A percentile compares a stretch with the other conserved stretches of the same genome.
phyloP scores from a whole-genome alignment of 2,113 vertebrate species.

The Thunnus thynnus region DNA sequence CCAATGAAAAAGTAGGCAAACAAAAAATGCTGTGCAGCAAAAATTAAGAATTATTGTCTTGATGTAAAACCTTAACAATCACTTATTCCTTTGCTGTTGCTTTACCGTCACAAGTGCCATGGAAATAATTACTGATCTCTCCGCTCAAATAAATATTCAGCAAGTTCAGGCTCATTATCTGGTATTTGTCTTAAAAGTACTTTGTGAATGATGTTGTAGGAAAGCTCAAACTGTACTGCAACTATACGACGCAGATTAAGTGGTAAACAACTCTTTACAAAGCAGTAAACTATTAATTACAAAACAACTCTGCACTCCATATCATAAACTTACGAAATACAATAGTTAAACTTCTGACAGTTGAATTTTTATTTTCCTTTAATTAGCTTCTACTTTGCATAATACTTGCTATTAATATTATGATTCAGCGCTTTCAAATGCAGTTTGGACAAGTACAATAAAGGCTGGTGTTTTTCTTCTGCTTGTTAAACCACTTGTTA shows the following conservation, averaged over 20 bases:
- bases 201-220: background rate
- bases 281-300: conserved; percentile 2
- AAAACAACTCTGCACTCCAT: background rate
- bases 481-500: conserved; percentile 49
- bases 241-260: conserved; percentile 1
- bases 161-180: conserved; percentile 26
- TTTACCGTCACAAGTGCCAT: background rate
- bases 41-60: too few species aligned
- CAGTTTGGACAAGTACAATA: conserved; percentile 10
- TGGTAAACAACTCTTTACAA: too few species aligned
- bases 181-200: background rate
- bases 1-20: background rate
- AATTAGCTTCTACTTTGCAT: conserved; percentile 24
- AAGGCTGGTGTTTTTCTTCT: background rate
- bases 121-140: background rate
- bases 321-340: conserved; percentile 18
- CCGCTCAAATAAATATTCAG: conserved; percentile 16
- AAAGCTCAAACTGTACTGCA: conserved; percentile 24
- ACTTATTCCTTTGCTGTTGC: background rate
- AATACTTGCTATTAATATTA: conserved; percentile 10
- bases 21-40: too few species aligned
- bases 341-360: background rate
- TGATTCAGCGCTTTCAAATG: conserved; percentile 13
- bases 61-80: too few species aligned
- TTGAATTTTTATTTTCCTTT: conserved; percentile 19